Evolutionary conservation across 2,888 invertebrate genomes (phyloP), one percentile per base, ranked within the genome.

Genomic region (Caenorhabditis panamensis): DNA sequence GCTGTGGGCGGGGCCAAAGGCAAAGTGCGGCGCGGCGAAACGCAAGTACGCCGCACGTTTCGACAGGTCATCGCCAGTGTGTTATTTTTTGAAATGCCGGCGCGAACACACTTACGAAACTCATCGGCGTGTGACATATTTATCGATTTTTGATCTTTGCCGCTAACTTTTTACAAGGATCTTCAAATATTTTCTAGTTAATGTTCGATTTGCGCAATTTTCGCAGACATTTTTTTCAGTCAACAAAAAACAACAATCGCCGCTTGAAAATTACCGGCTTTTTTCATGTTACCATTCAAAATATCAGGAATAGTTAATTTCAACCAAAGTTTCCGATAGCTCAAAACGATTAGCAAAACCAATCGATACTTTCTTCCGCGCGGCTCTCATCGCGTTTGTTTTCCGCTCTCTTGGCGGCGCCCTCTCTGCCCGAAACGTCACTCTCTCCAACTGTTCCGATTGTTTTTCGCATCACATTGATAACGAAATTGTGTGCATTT

Each of bases 21-120:
- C 79, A 72, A 47, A 8, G 20, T 37, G 69, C 63, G 59, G 71
- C 78, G 58, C 59, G 37, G n/a, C 9, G 24, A 47, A 63, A 49
- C 37, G 73, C 75, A 66, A 41, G 0, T 3, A 4, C 44, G 44
- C 53, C 53, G 66, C 75, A 61, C 24, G 16, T 11, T 53, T 66
- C 24, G 13, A 1, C 26, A n/a, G 66, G 61, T 53, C 75, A 66
- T 47, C 22, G n/a, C 28, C 24, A 44, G n/a, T 24, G 41, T 64
- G 72, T 24, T 72, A 62, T 72, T 73, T 63, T 72, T 69, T 61
- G 31, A 69, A 75, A 22, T 59, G 26, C n/a, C 58, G 22, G n/a
- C 41, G 51, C 41, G 51, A 28, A 37, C 49, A 51, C 31, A 61
- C 63, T 73, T 64, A 18, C 58, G 53, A 63, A 72, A 72, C 62